Evolutionary conservation across 2,113 vertebrate species (phyloP).

Genomic region (Geococcyx californianus): DNA sequence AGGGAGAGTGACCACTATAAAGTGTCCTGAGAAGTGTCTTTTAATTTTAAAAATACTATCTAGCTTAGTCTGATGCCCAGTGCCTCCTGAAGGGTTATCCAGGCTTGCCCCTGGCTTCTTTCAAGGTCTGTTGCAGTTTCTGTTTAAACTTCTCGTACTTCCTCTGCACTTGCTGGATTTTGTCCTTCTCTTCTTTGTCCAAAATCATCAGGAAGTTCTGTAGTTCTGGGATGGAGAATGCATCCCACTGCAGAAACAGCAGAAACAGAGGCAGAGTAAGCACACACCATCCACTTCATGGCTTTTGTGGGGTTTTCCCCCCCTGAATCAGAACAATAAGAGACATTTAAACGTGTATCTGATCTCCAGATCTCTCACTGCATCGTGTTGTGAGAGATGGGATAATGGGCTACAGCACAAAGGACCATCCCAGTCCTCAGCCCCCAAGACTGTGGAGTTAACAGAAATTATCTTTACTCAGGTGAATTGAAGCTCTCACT

Average conservation of each 20-base stretch:
- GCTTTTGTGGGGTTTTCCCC: accelerated
- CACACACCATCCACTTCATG: not conserved
- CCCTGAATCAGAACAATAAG: not conserved
- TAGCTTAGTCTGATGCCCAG: constrained; percentile 40
- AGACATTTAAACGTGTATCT: not conserved
- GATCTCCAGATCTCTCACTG: not conserved
- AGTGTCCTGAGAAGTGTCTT: constrained; percentile 76
- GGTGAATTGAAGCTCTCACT: not conserved
- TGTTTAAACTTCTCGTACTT: constrained; percentile 84
- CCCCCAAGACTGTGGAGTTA: not conserved
- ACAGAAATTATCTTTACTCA: not conserved
- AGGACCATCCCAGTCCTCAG: not conserved
- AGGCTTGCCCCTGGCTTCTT: constrained; percentile 76
- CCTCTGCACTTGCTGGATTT: constrained; percentile 85
- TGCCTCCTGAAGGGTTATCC: constrained; percentile 66
- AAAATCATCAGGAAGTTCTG: constrained; percentile 96
- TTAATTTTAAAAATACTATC: constrained; percentile 54
- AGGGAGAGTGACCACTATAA: not conserved
- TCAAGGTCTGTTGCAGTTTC: constrained; percentile 84
- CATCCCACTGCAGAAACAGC: constrained; percentile 86
- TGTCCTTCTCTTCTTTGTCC: constrained; percentile 91
- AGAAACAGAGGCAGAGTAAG: not conserved
- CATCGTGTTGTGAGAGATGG: accelerated
- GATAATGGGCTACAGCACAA: not conserved
- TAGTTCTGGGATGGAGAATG: constrained; percentile 94